These are phyloP conservation scores for Otocyon megalotis DNA, from an alignment of 2,113 vertebrate species.

Conservation along the genomic window DNA sequence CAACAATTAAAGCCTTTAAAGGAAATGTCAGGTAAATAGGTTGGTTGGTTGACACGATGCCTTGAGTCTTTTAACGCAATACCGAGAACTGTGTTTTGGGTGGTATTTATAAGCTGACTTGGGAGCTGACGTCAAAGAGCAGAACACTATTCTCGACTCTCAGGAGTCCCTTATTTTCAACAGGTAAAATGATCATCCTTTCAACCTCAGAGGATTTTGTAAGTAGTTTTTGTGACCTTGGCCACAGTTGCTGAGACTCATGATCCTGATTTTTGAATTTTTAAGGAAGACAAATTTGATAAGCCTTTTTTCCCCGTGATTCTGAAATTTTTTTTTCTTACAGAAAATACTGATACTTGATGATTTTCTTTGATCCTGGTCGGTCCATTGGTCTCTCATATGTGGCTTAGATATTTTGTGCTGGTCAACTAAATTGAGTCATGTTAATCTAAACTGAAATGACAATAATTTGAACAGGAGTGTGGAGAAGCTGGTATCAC, in stretches of 20 bases:
- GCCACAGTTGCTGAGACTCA: not conserved
- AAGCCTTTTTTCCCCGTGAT: not conserved
- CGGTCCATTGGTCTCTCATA: not conserved
- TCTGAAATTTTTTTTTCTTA: constrained; percentile 30
- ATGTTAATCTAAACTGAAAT: not conserved
- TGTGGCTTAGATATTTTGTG: not conserved
- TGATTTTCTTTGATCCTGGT: not conserved
- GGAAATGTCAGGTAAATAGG: constrained; percentile 83
- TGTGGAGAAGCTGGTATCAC: not conserved
- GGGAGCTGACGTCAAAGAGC: not conserved
- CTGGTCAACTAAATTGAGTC: not conserved
- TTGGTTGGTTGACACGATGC: constrained; percentile 22
- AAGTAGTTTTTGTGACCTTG: not conserved
- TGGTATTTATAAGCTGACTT: not conserved
- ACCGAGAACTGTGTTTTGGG: not conserved
- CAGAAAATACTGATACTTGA: not conserved
- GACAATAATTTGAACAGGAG: not conserved
- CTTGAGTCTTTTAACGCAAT: not conserved
- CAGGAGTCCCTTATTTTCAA: not conserved
- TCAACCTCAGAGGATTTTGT: not conserved
- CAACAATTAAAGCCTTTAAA: constrained; percentile 77
- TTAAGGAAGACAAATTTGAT: not conserved
- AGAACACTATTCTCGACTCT: not conserved
- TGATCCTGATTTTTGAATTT: not conserved
- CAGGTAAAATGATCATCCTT: not conserved